Conservation (phyloP, 2,888 invertebrate species). For the Xestia ashworthii region DNA sequence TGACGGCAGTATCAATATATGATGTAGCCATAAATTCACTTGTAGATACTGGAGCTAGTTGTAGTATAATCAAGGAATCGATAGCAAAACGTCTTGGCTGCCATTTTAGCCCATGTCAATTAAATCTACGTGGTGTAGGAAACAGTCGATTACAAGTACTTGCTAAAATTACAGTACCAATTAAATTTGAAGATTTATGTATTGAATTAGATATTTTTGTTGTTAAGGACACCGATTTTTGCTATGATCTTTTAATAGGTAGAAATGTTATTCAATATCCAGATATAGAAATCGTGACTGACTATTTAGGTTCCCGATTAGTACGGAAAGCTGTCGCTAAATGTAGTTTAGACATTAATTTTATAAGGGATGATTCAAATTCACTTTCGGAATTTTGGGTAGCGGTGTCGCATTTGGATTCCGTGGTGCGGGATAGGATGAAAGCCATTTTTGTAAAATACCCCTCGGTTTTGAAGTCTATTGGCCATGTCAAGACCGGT, state of each 20-base stretch:
- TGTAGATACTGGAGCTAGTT: too few relatives aligned
- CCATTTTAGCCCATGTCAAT: background rate
- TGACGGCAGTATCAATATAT: too few relatives aligned
- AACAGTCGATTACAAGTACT: background rate
- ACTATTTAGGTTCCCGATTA: background rate
- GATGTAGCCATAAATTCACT: too few relatives aligned
- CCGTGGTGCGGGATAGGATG: background rate
- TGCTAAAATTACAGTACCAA: background rate
- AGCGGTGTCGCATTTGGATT: too few relatives aligned
- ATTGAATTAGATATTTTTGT: background rate
- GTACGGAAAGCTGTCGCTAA: slow-evolving; percentile 1
- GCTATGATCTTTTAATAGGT: background rate
- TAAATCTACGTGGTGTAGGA: background rate
- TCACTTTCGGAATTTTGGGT: too few relatives aligned
- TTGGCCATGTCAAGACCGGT: too few relatives aligned
- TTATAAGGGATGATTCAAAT: too few relatives aligned
- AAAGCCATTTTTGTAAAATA: background rate
- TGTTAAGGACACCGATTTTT: background rate
- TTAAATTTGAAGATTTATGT: background rate
- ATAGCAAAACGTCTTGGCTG: background rate
- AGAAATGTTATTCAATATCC: background rate
- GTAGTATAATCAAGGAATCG: slow-evolving; percentile 3
- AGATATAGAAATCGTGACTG: background rate
- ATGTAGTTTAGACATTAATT: too few relatives aligned
- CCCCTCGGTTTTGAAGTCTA: background rate